These are phyloP conservation scores for Apostichopus parvimensis DNA, from an alignment of 35 echinoderm and acorn worm species.

Conservation along the genomic window DNA sequence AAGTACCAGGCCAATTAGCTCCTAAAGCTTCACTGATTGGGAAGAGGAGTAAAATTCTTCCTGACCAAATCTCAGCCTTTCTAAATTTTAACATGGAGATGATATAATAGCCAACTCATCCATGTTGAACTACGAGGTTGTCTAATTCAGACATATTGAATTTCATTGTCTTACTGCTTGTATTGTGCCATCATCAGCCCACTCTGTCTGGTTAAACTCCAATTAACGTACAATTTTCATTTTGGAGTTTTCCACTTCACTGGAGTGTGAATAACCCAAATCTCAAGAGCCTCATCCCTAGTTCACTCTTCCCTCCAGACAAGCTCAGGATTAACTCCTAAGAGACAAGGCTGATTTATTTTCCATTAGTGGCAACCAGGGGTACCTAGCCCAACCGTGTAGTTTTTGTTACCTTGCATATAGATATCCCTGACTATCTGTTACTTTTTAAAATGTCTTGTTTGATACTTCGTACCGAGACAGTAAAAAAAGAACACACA, in stretches of 20 bases:
- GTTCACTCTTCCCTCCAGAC: slow-evolving; percentile 19
- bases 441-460: too few relatives aligned
- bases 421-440: too few relatives aligned
- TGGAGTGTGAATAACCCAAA: slow-evolving; percentile 41
- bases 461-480: too few relatives aligned
- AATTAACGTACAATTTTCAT: slow-evolving; percentile 60
- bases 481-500: too few relatives aligned
- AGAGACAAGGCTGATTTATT: slow-evolving; percentile 56
- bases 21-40: too few relatives aligned
- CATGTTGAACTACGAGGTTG: slow-evolving; percentile 5
- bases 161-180: slow-evolving; percentile 32
- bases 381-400: slow-evolving; percentile 21
- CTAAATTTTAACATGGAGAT: not conserved
- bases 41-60: not conserved
- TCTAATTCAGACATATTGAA: slow-evolving; percentile 6
- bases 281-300: slow-evolving; percentile 46
- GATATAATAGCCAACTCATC: not conserved
- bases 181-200: not conserved
- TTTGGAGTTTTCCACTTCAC: slow-evolving; percentile 61
- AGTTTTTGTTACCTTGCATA: too few relatives aligned
- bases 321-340: slow-evolving; percentile 20
- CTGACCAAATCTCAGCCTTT: not conserved
- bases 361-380: slow-evolving; percentile 35
- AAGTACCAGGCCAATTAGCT: not conserved
- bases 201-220: slow-evolving; percentile 55